phyloP scores from a whole-genome alignment of 1,140 invertebrate genomes.

The Drosophila lacteicornis region DNA sequence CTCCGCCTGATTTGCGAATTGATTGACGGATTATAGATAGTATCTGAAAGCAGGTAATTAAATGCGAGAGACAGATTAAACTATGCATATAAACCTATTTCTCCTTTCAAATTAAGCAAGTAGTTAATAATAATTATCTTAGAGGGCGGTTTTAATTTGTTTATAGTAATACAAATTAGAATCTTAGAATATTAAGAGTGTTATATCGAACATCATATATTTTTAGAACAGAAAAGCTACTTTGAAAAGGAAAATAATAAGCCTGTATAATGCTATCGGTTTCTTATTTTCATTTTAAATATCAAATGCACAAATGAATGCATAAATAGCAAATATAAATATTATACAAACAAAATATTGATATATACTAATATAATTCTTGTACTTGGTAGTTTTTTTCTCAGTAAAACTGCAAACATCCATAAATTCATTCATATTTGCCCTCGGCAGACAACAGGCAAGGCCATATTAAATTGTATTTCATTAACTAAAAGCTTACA shows the following conservation, averaged over 20 bases:
- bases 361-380: background rate
- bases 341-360: background rate
- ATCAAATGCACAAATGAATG: background rate
- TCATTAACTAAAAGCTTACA: conserved; percentile 76
- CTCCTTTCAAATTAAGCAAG: background rate
- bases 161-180: too few relatives aligned
- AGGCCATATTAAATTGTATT: conserved; percentile 61
- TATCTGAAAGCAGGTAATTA: conserved; percentile 23
- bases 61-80: background rate
- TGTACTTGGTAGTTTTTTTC: background rate
- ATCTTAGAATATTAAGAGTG: too few relatives aligned
- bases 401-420: background rate
- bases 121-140: background rate
- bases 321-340: background rate
- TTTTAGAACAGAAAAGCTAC: too few relatives aligned
- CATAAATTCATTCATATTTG: conserved; percentile 38
- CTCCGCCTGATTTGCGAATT: background rate
- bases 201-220: too few relatives aligned
- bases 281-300: too few relatives aligned
- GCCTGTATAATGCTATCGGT: too few relatives aligned
- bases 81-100: background rate
- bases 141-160: background rate
- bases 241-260: too few relatives aligned
- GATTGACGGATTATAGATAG: conserved; percentile 53
- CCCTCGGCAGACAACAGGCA: conserved; percentile 13